A percentile compares a stretch with the other conserved stretches of the same genome.
Conservation (phyloP, 2,797 vertebrate species). For the Zenarchopterus dispar region DNA sequence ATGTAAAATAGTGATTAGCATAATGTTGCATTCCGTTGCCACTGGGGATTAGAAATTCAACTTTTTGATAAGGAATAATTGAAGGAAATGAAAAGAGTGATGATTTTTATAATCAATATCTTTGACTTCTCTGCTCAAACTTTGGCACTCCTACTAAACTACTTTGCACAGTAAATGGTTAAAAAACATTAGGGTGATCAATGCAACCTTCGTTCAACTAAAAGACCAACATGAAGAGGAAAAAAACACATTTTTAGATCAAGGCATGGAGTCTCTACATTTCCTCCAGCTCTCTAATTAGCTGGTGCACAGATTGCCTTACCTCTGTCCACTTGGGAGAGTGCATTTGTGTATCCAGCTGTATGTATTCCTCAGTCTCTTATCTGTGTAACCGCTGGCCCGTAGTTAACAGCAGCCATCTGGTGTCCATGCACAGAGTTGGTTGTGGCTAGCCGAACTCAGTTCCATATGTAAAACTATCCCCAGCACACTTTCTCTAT, state of each 20-base stretch:
- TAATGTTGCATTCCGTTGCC: too few relatives aligned
- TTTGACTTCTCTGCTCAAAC: too few relatives aligned
- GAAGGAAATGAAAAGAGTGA: too few relatives aligned
- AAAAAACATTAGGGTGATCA: too few relatives aligned
- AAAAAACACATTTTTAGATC: constrained; percentile 17
- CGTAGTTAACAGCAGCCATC: constrained; percentile 70
- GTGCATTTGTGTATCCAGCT: constrained; percentile 64
- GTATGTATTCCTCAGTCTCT: constrained; percentile 69
- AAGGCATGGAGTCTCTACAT: constrained; percentile 18
- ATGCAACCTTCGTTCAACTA: too few relatives aligned
- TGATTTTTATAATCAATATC: too few relatives aligned
- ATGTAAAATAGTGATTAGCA: background rate
- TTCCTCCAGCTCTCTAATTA: constrained; percentile 69
- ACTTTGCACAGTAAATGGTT: too few relatives aligned
- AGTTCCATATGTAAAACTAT: constrained; percentile 36
- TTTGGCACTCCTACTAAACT: too few relatives aligned
- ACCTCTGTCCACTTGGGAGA: constrained; percentile 57
- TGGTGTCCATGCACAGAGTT: constrained; percentile 60
- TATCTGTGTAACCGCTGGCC: constrained; percentile 76
- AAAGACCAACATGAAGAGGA: background rate
- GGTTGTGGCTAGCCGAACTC: constrained; percentile 41
- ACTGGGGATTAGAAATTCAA: too few relatives aligned
- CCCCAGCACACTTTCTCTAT: constrained; percentile 7
- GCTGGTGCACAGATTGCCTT: constrained; percentile 52
- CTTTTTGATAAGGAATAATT: too few relatives aligned